Percentiles rank a stretch among this genome's conserved stretches.
phyloP scores from a whole-genome alignment of 2,797 vertebrate species.

The Epinephelus coioides region DNA sequence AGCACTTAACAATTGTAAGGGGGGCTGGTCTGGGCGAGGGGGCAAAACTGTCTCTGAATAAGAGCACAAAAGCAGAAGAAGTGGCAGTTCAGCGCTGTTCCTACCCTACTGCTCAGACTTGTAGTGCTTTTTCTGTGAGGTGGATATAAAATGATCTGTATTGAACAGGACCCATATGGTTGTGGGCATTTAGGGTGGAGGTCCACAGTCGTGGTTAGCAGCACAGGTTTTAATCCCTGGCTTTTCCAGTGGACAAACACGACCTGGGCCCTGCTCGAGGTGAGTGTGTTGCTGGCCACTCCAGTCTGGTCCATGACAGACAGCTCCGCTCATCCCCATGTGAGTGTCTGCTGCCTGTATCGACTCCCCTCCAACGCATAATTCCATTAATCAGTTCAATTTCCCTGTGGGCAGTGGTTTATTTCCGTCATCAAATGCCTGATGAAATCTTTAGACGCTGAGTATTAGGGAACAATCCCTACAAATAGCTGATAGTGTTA shows the following conservation, averaged over 20 bases:
- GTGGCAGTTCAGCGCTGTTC: slow-evolving; percentile 64
- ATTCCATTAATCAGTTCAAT: slow-evolving; percentile 91
- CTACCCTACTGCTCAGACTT: slow-evolving; percentile 63
- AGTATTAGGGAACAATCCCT: slow-evolving; percentile 90
- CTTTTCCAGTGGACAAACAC: slow-evolving; percentile 62
- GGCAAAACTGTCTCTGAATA: slow-evolving; percentile 69
- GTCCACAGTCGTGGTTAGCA: slow-evolving; percentile 49
- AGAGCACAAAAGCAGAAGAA: slow-evolving; percentile 71
- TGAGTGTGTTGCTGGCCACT: slow-evolving; percentile 54
- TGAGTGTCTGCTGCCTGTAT: slow-evolving; percentile 78
- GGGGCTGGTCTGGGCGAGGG: slow-evolving; percentile 53
- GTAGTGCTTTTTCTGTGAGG: slow-evolving; percentile 65
- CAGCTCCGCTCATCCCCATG: slow-evolving; percentile 75
- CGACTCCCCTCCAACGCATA: slow-evolving; percentile 85
- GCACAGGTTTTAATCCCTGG: slow-evolving; percentile 64
- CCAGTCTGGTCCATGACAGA: slow-evolving; percentile 56
- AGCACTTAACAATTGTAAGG: slow-evolving; percentile 78
- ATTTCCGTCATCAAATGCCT: slow-evolving; percentile 92
- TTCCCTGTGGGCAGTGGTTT: slow-evolving; percentile 92
- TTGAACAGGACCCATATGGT: slow-evolving; percentile 73
- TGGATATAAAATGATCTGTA: slow-evolving; percentile 74
- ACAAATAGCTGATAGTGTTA: slow-evolving; percentile 91
- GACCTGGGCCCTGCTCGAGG: slow-evolving; percentile 56
- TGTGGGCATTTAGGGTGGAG: slow-evolving; percentile 59
- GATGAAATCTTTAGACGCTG: slow-evolving; percentile 92